These are phyloP conservation scores for Pollicipes pollicipes DNA, from an alignment of 1,140 invertebrate genomes.

Conservation along the genomic window DNA sequence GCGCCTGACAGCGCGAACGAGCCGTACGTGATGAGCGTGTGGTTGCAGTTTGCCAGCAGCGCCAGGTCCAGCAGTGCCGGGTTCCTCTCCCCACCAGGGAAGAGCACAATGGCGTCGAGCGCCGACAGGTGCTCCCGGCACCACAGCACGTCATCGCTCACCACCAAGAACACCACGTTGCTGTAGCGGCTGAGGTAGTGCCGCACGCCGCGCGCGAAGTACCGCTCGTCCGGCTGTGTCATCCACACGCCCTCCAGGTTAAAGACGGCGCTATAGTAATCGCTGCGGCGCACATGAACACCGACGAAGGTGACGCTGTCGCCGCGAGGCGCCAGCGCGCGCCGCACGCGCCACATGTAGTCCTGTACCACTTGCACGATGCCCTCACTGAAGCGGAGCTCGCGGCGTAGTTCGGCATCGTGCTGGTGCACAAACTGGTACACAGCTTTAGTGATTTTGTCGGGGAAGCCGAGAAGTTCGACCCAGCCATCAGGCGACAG, in stretches of 20 bases:
- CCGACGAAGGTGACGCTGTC: constrained; percentile 28
- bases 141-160: constrained; percentile 42
- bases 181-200: constrained; percentile 33
- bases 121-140: constrained; percentile 27
- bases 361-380: not conserved
- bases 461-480: not conserved
- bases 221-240: constrained; percentile 19
- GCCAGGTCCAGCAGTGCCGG: constrained; percentile 33
- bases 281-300: constrained; percentile 40
- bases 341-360: not conserved
- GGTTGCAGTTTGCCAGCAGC: constrained; percentile 41
- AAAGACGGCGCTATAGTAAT: constrained; percentile 34
- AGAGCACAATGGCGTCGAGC: constrained; percentile 29
- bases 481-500: not conserved
- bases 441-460: not conserved
- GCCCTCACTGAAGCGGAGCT: not conserved
- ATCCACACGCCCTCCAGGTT: constrained; percentile 29
- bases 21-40: constrained; percentile 46
- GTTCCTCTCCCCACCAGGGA: constrained; percentile 26
- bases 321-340: not conserved
- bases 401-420: not conserved
- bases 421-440: not conserved
- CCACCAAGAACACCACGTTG: constrained; percentile 34
- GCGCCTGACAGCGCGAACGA: constrained; percentile 48
- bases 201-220: constrained; percentile 37